Evolutionary conservation across 2,888 invertebrate genomes (phyloP), one percentile per base, ranked within the genome.

Genomic region (Harpalus rubripes): DNA sequence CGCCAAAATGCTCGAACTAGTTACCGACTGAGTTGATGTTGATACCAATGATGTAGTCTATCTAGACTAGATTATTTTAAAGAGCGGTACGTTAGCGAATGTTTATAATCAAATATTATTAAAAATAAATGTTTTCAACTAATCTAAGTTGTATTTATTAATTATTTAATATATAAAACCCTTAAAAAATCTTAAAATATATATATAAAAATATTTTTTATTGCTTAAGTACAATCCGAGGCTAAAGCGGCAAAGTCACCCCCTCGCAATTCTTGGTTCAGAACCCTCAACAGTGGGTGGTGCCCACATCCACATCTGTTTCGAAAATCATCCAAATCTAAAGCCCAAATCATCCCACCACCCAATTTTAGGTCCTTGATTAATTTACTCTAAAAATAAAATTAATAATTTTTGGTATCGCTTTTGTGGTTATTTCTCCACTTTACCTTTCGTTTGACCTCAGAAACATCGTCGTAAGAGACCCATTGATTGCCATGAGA

Each of bases 331-430:
- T 96, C 96, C 87, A 96, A 91, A 90, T 96, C 96, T 22, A 96
- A 90, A 0, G 96, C 95, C 96, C 96, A 96, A 18, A 96, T 92
- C 92, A 96, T 96, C 7, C 94, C 95, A 7, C 96, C 96, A 1
- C 95, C 94, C 26, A 95, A 91, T 0, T 93, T 93, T 44, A 94
- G 89, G 8, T 91, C 91, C 85, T 93, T 93, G 0, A 94, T 92
- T 86, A 94, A 92, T 76, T 93, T 92, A 0, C 94, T 91, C 87
- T 63, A 26, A 63, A 26, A 22, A 32, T 32, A 32, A 32, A 32
- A 32, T 5, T 32, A 32, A 32, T 32, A 32, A 32, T 32, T 32
- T 32, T 32, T 5, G 32, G 32, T 5, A 5, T 5, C 32, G 5
- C 5, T 32, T 32, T 32, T 32, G 44, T 52, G 44, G 44, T 1